A percentile compares a stretch with the other conserved stretches of the same genome.
These are phyloP conservation scores for Altica lythri DNA, from an alignment of 2,888 invertebrate species.

Conservation along the genomic window DNA sequence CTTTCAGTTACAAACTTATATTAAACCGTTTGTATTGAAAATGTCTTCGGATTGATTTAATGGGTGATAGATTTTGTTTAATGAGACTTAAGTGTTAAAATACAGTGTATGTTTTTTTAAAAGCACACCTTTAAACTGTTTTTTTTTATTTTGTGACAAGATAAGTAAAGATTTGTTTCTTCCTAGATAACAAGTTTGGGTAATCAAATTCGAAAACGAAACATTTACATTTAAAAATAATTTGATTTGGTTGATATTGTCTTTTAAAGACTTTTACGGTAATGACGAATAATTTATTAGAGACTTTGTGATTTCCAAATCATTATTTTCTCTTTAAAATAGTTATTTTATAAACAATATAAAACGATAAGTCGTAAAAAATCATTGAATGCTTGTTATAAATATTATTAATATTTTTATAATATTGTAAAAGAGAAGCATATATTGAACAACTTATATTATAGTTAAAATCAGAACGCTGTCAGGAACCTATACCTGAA, in stretches of 20 bases:
- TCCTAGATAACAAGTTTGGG: conserved; percentile 10
- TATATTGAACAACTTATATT: no score
- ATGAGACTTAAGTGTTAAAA: conserved; percentile 15
- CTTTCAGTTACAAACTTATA: conserved; percentile 25
- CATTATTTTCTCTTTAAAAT: no score
- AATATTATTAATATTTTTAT: no score
- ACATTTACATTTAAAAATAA: conserved; percentile 15
- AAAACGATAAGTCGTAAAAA: no score
- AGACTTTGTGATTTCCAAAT: no score
- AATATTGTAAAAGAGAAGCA: no score
- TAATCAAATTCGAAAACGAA: conserved; percentile 2
- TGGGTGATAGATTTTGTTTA: conserved; percentile 28
- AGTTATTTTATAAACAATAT: no score
- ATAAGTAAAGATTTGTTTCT: conserved; percentile 19
- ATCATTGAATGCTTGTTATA: no score
- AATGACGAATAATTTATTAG: no score
- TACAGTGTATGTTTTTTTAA: conserved; percentile 5
- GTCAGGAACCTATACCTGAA: no score
- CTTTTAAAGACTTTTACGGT: background rate
- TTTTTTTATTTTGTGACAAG: conserved; percentile 2
- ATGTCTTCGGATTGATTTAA: conserved; percentile 20
- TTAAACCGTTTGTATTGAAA: conserved; percentile 9
- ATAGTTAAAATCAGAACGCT: no score
- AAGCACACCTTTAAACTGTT: conserved; percentile 1
- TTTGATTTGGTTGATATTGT: conserved; percentile 9